These are phyloP conservation scores for Micromys minutus DNA, from an alignment of 2,113 vertebrate genomes.

Conservation along the genomic window DNA sequence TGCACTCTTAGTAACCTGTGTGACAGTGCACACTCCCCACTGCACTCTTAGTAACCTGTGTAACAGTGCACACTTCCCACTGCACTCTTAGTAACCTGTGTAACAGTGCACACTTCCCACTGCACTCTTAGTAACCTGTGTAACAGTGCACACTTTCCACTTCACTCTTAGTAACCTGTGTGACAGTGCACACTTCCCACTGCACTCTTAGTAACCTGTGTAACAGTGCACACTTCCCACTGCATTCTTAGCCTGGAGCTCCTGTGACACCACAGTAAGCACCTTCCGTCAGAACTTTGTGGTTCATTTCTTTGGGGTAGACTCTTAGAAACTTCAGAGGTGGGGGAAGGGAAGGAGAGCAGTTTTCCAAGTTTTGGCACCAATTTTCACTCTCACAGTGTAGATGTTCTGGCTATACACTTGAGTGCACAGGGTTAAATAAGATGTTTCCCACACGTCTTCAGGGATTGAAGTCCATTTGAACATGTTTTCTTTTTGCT, in stretches of 20 bases:
- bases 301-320: slow-evolving; percentile 17
- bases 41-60: too few relatives aligned
- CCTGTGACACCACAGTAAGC: neutral
- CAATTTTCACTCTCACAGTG: neutral
- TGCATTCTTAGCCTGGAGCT: neutral
- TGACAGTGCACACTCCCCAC: too few relatives aligned
- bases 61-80: too few relatives aligned
- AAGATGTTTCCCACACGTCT: neutral
- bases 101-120: too few relatives aligned
- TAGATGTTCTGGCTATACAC: neutral
- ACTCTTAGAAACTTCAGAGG: neutral
- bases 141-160: too few relatives aligned
- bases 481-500: slow-evolving; percentile 7
- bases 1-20: neutral
- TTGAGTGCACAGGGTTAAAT: neutral
- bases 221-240: too few relatives aligned
- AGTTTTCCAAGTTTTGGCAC: neutral
- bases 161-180: too few relatives aligned
- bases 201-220: too few relatives aligned
- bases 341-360: neutral
- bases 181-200: too few relatives aligned
- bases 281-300: neutral
- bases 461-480: neutral
- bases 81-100: too few relatives aligned
- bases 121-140: too few relatives aligned